A percentile compares a stretch with the other conserved stretches of the same genome.
Evolutionary conservation across 2,888 invertebrate genomes (phyloP).

Genomic region (Epiperipatus broadwayi): DNA sequence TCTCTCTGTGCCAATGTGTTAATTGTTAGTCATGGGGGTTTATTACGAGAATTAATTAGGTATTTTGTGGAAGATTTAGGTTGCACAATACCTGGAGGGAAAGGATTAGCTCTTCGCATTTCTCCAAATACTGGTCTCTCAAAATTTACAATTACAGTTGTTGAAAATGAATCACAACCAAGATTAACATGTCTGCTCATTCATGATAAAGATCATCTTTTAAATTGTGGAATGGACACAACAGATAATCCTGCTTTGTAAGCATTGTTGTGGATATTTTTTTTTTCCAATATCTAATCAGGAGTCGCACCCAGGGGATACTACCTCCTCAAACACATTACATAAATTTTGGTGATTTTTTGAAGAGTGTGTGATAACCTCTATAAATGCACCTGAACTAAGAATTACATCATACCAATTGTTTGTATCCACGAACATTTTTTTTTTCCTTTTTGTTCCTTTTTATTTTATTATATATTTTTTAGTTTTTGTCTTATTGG

Average conservation of each 20-base stretch:
- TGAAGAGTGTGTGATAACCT: no score
- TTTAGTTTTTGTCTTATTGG: no score
- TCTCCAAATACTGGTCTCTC: constrained; percentile 29
- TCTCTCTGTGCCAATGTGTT: constrained; percentile 23
- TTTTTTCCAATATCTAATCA: no score
- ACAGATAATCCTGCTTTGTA: constrained; percentile 7
- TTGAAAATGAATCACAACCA: constrained; percentile 19
- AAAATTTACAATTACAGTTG: constrained; percentile 24
- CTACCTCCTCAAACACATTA: no score
- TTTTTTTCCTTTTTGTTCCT: no score
- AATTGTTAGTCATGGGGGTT: constrained; percentile 27
- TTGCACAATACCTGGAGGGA: constrained; percentile 24
- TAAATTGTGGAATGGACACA: constrained; percentile 17
- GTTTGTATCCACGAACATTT: no score
- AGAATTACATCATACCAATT: no score
- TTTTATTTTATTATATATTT: no score
- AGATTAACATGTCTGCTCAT: constrained; percentile 24
- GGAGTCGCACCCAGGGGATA: no score
- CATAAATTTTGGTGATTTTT: no score
- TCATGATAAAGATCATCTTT: constrained; percentile 26
- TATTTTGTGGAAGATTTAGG: constrained; percentile 24
- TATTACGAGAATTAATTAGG: constrained; percentile 25
- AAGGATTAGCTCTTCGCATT: constrained; percentile 22
- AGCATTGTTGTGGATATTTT: no score
- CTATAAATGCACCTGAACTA: no score